A percentile compares a stretch with the other conserved stretches of the same genome.
Evolutionary conservation across 2,113 vertebrate genomes (phyloP).

Genomic region (Acrocephalus arundinaceus): DNA sequence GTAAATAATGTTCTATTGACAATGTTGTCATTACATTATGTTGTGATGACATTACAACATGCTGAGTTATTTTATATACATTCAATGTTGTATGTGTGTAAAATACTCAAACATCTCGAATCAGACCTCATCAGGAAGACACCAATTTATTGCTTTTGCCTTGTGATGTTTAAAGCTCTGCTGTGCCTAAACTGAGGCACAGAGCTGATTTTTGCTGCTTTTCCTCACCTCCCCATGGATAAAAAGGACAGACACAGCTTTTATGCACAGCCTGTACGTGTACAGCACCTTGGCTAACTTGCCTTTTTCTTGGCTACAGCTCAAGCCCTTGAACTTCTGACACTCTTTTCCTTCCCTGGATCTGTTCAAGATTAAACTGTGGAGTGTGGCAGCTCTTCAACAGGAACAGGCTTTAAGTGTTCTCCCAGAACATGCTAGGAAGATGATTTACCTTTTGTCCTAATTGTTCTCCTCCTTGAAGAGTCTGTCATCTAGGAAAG

Average conservation of each 20-base stretch:
- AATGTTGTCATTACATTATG: background rate
- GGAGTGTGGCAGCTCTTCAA: background rate
- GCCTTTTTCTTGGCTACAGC: conserved; percentile 21
- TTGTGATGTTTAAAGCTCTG: background rate
- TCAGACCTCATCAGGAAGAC: background rate
- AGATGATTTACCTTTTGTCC: background rate
- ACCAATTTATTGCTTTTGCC: background rate
- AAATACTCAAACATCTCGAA: background rate
- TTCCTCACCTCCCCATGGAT: background rate
- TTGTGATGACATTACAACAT: background rate
- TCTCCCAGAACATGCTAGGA: background rate
- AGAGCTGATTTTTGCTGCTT: background rate
- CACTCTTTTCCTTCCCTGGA: background rate
- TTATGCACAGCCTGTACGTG: background rate
- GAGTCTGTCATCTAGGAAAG: background rate
- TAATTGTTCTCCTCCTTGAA: background rate
- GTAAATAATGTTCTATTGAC: background rate
- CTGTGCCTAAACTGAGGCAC: background rate
- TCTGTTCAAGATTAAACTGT: conserved; percentile 4
- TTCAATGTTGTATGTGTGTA: background rate
- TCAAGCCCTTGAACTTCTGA: conserved; percentile 52
- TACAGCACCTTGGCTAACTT: background rate
- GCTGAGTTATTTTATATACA: background rate
- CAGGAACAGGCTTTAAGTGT: background rate
- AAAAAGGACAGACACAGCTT: background rate